These are phyloP conservation scores for Acrocera orbiculus DNA, from an alignment of 2,888 invertebrate genomes.

Conservation along the genomic window DNA sequence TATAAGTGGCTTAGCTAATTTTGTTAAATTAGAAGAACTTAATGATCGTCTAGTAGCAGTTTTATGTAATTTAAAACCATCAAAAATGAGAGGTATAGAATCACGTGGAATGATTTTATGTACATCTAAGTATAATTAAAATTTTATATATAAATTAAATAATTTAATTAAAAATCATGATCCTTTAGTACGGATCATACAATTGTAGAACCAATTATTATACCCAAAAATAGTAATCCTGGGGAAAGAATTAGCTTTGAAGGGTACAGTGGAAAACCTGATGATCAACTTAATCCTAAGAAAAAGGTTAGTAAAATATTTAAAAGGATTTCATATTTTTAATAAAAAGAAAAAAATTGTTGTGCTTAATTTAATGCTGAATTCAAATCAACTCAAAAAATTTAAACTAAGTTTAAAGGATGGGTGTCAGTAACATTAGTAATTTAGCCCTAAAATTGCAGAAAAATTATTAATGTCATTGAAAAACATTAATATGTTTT, in stretches of 20 bases:
- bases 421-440: too few relatives aligned
- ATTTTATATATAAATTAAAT: background rate
- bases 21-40: conserved; percentile 79
- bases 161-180: background rate
- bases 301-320: conserved; percentile 48
- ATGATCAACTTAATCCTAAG: conserved; percentile 80
- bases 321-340: background rate
- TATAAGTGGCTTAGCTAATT: conserved; percentile 84
- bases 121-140: conserved; percentile 49
- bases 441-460: too few relatives aligned
- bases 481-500: too few relatives aligned
- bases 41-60: conserved; percentile 77
- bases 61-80: conserved; percentile 89
- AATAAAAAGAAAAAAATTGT: background rate
- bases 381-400: background rate
- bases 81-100: conserved; percentile 84
- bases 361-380: background rate
- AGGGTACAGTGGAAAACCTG: conserved; percentile 65
- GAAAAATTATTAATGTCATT: too few relatives aligned
- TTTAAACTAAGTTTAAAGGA: too few relatives aligned
- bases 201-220: conserved; percentile 68
- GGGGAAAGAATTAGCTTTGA: conserved; percentile 75
- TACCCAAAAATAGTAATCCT: conserved; percentile 55
- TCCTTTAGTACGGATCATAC: conserved; percentile 47
- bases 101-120: conserved; percentile 90